Base-by-base conservation (phyloP, 2,888 invertebrate species). In the Allolobophora icterica region DNA sequence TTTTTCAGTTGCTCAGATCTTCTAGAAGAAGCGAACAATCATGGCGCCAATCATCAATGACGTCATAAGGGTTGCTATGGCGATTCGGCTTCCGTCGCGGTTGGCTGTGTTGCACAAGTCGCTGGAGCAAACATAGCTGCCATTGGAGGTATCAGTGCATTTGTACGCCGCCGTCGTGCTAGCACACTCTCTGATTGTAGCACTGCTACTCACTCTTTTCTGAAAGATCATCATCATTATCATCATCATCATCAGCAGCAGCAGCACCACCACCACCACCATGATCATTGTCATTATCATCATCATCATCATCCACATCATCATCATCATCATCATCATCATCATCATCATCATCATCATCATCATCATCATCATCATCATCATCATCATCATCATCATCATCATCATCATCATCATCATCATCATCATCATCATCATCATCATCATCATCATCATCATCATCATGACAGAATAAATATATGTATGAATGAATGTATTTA, bases 101-200 rank as follows among this genome's bases (percentile, higher is more conserved):
- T 87, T 87, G 35, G 87, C 87, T 34, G 87, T 8, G 38, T 87
- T 87, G 87, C 87, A 87, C 21, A 35, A 87, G 87, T 87, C 87
- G 87, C 87, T 35, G 11, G 35, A 3, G 38, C 87, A 87, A 17
- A 35, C 35, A 24, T 87, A 24, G 17, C 35, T 87, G 35, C 17
- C 30, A 35, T 35, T 87, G 35, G 87, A 21, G 5, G 87, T 15
- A 87, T 71, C 13, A 17, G 15, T 0, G 87, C 87, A 87, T 87
- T 38, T 87, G 87, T 87, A 87, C 5, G 1, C 5, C 17, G 34
- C 1, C 0, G 17, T 0, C 6, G 13, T 15, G 17, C 21, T 17
- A 35, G 35, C 87, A 15, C 87, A 87, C 87, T 87, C 87, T 87
- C 87, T 87, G 0, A 5, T 35, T 34, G 87, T 87, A 24, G 2